Percentiles rank a stretch among this genome's conserved stretches.
phyloP scores from a whole-genome alignment of 2,888 invertebrate species.

The Dioctria linearis region DNA sequence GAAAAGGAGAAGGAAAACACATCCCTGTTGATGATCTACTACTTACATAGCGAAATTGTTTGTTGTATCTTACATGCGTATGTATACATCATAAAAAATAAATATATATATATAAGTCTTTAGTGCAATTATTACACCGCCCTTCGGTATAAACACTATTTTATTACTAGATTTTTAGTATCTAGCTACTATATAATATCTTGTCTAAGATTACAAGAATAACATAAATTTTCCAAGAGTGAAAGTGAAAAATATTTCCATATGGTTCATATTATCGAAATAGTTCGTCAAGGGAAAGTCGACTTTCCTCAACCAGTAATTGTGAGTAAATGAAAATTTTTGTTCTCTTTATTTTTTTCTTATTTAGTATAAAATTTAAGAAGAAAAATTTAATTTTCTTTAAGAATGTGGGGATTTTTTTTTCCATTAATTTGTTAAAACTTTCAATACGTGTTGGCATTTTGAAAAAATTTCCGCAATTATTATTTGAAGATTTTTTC shows the following conservation, averaged over 20 bases:
- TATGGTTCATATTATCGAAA: slow-evolving; percentile 88
- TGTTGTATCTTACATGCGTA: slow-evolving; percentile 6
- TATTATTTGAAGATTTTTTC: no score
- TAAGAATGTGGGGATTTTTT: no score
- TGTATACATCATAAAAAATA: no score
- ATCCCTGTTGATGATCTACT: slow-evolving; percentile 11
- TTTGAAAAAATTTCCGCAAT: no score
- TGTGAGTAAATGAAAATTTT: slow-evolving; percentile 75
- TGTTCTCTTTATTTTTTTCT: no score
- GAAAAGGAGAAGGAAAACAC: slow-evolving; percentile 31
- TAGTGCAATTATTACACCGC: slow-evolving; percentile 44
- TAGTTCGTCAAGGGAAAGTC: slow-evolving; percentile 84
- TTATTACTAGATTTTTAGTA: neutral
- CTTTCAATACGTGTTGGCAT: no score
- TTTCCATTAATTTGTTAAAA: no score
- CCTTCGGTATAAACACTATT: neutral
- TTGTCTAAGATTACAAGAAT: neutral
- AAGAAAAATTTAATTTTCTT: no score
- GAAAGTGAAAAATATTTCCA: slow-evolving; percentile 74
- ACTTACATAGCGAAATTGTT: slow-evolving; percentile 8
- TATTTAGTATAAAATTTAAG: no score
- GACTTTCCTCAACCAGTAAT: slow-evolving; percentile 83
- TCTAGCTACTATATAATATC: neutral
- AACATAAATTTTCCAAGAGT: slow-evolving; percentile 46
- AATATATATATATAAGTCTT: slow-evolving; percentile 7